Evolutionary conservation across 2,113 vertebrate species (phyloP).

Genomic region (Corydoras sp.): DNA sequence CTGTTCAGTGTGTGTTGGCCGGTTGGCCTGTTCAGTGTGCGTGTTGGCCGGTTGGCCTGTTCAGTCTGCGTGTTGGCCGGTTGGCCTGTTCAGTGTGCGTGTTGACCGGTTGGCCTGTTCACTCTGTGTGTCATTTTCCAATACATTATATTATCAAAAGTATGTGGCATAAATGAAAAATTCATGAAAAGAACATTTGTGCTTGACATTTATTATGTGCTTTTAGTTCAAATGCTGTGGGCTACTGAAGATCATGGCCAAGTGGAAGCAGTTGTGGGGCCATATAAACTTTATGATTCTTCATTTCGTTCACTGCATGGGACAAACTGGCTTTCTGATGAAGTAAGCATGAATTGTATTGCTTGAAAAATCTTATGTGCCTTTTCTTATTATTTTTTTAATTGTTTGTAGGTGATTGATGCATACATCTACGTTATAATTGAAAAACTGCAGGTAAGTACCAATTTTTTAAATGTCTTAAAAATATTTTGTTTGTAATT

Average conservation of each 20-base stretch:
- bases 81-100: not conserved
- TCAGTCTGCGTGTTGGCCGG: not conserved
- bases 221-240: slow-evolving; percentile 33
- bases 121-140: slow-evolving; percentile 2
- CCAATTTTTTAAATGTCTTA: too few species aligned
- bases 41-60: too few species aligned
- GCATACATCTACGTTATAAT: too few species aligned
- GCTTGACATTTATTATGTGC: not conserved
- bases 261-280: slow-evolving; percentile 23
- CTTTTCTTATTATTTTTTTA: too few species aligned
- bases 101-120: slow-evolving; percentile 12
- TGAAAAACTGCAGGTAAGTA: too few species aligned
- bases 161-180: not conserved
- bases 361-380: too few species aligned
- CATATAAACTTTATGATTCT: slow-evolving; percentile 21
- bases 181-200: not conserved
- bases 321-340: slow-evolving; percentile 16
- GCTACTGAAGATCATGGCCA: not conserved
- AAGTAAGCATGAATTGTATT: too few species aligned
- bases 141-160: not conserved
- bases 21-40: too few species aligned
- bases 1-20: too few species aligned
- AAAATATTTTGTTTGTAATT: too few species aligned
- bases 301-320: slow-evolving; percentile 25
- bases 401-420: too few species aligned